phyloP scores from a whole-genome alignment of 1,140 invertebrate genomes.

The Lepidurus apus region DNA sequence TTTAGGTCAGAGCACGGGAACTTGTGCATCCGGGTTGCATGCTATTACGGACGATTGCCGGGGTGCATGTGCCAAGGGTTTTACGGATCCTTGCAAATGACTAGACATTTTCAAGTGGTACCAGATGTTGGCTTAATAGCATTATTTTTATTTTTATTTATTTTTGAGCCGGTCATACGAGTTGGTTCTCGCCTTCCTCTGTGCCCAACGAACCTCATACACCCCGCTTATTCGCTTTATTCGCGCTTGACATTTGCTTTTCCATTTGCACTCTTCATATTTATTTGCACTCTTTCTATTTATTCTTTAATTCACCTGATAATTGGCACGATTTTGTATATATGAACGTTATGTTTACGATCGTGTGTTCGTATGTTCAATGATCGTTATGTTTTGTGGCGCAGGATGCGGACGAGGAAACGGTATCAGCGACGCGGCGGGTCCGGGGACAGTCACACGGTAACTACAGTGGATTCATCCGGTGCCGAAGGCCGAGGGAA shows the following conservation, averaged over 20 bases:
- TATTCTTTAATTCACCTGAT: too few species aligned
- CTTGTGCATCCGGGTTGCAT: background rate
- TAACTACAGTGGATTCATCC: slow-evolving; percentile 77
- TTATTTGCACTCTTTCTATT: background rate
- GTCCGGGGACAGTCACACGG: slow-evolving; percentile 80
- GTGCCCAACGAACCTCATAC: background rate
- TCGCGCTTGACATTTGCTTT: background rate
- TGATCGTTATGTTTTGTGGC: slow-evolving; percentile 35
- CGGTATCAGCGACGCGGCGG: slow-evolving; percentile 72
- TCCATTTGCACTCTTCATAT: background rate
- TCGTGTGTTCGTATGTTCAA: too few species aligned
- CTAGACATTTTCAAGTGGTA: slow-evolving; percentile 9
- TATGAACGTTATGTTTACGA: background rate
- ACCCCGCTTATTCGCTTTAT: background rate
- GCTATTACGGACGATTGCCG: background rate
- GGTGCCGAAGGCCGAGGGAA: slow-evolving; percentile 63
- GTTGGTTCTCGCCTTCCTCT: background rate
- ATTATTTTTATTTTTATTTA: background rate
- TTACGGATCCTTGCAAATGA: slow-evolving; percentile 9
- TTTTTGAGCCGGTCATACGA: too few species aligned
- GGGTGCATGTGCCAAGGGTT: background rate
- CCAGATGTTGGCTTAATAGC: background rate
- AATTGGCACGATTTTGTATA: too few species aligned
- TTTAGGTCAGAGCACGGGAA: background rate
- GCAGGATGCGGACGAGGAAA: slow-evolving; percentile 69